A percentile compares a stretch with the other conserved stretches of the same genome.
phyloP scores from a whole-genome alignment of 2,888 invertebrate species.

The Cheilosia impressa region DNA sequence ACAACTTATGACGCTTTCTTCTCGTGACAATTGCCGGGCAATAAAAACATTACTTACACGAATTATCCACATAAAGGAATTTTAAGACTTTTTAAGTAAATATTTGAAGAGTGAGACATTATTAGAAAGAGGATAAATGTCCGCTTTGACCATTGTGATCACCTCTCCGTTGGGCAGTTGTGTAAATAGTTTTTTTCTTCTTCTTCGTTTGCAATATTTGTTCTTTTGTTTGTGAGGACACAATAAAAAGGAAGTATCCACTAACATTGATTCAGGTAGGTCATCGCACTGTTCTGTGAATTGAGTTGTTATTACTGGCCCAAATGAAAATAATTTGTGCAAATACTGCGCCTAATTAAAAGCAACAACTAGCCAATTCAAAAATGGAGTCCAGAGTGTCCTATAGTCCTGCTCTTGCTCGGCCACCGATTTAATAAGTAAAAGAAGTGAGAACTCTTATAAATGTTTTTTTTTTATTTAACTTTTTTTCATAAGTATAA shows the following conservation, averaged over 20 bases:
- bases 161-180: slow-evolving; percentile 5
- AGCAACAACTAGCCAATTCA: too few relatives aligned
- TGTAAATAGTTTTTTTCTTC: slow-evolving; percentile 10
- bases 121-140: slow-evolving; percentile 15
- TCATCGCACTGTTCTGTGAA: not conserved
- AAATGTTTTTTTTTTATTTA: too few relatives aligned
- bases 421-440: too few relatives aligned
- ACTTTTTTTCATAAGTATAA: too few relatives aligned
- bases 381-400: too few relatives aligned
- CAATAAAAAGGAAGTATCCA: not conserved
- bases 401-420: too few relatives aligned
- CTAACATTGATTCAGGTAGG: not conserved
- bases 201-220: not conserved
- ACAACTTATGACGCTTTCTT: slow-evolving; percentile 18
- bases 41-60: slow-evolving; percentile 50
- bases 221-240: not conserved
- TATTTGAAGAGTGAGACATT: slow-evolving; percentile 15
- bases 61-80: slow-evolving; percentile 24
- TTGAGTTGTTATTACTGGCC: not conserved
- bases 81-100: slow-evolving; percentile 42
- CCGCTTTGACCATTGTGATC: slow-evolving; percentile 2
- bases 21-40: slow-evolving; percentile 8
- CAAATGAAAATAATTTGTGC: too few relatives aligned
- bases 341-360: too few relatives aligned
- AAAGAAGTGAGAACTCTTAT: too few relatives aligned